These are phyloP conservation scores for Octodonta nipae DNA, from an alignment of 2,888 invertebrate species.

Conservation along the genomic window DNA sequence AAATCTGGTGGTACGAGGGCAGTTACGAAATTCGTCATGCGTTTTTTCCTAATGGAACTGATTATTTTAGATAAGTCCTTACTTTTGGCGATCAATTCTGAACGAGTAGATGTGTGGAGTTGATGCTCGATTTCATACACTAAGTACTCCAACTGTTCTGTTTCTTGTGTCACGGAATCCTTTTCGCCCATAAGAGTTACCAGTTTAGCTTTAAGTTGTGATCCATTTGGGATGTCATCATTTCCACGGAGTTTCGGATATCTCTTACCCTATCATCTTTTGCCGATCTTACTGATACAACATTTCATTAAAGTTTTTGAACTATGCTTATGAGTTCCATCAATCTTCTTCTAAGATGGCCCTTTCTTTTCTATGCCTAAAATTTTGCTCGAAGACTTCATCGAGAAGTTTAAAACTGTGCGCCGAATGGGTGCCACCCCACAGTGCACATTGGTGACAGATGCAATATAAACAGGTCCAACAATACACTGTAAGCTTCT, in stretches of 20 bases:
- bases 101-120: slow-evolving; percentile 62
- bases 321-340: slow-evolving; percentile 78
- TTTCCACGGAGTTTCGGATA: slow-evolving; percentile 81
- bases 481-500: slow-evolving; percentile 84
- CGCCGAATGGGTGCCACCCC: slow-evolving; percentile 84
- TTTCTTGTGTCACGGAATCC: slow-evolving; percentile 74
- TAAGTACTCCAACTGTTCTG: slow-evolving; percentile 75
- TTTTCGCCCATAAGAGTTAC: slow-evolving; percentile 79
- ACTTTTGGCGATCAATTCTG: slow-evolving; percentile 72
- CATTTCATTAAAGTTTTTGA: slow-evolving; percentile 87
- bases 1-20: slow-evolving; percentile 85
- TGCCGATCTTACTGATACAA: slow-evolving; percentile 77
- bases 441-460: slow-evolving; percentile 86
- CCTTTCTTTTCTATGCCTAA: slow-evolving; percentile 75
- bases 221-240: slow-evolving; percentile 84
- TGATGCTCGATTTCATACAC: slow-evolving; percentile 74
- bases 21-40: slow-evolving; percentile 78
- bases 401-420: slow-evolving; percentile 86
- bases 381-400: slow-evolving; percentile 80
- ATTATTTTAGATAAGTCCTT: slow-evolving; percentile 68
- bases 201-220: slow-evolving; percentile 77
- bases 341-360: slow-evolving; percentile 62
- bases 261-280: slow-evolving; percentile 87
- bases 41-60: slow-evolving; percentile 72
- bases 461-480: slow-evolving; percentile 83